These are phyloP conservation scores for Bruchidius siliquastri DNA, from an alignment of 2,888 invertebrate genomes.

Conservation along the genomic window DNA sequence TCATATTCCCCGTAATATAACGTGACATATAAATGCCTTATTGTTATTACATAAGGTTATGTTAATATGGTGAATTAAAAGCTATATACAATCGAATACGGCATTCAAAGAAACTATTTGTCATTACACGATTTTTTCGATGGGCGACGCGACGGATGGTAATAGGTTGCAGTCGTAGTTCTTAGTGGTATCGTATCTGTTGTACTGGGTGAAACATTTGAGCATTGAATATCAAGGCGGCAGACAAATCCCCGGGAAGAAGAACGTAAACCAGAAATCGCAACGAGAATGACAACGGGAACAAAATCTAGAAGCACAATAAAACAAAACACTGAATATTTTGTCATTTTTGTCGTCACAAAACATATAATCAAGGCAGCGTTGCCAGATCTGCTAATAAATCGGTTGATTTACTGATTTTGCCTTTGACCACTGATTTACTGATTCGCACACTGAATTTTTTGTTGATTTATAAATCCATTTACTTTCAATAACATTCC, in stretches of 20 bases:
- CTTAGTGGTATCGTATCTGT: background rate
- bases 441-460: too few species aligned
- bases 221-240: background rate
- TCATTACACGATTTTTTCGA: slow-evolving; percentile 25
- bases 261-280: too few species aligned
- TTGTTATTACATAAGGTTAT: slow-evolving; percentile 37
- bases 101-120: slow-evolving; percentile 34
- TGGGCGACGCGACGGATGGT: background rate
- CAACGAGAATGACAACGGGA: too few species aligned
- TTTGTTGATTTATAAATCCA: too few species aligned
- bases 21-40: slow-evolving; percentile 36
- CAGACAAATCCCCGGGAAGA: background rate
- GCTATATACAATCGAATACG: slow-evolving; percentile 33
- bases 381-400: too few species aligned
- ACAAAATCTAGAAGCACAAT: too few species aligned
- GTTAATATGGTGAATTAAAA: slow-evolving; percentile 32
- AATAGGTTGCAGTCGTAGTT: background rate
- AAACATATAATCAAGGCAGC: too few species aligned
- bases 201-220: background rate
- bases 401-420: too few species aligned
- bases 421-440: too few species aligned
- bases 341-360: too few species aligned
- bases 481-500: too few species aligned
- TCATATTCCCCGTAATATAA: slow-evolving; percentile 23
- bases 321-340: too few species aligned